Percentiles rank a stretch among this genome's conserved stretches.
Evolutionary conservation across 2,888 invertebrate species (phyloP).

Genomic region (Oscheius sp.): DNA sequence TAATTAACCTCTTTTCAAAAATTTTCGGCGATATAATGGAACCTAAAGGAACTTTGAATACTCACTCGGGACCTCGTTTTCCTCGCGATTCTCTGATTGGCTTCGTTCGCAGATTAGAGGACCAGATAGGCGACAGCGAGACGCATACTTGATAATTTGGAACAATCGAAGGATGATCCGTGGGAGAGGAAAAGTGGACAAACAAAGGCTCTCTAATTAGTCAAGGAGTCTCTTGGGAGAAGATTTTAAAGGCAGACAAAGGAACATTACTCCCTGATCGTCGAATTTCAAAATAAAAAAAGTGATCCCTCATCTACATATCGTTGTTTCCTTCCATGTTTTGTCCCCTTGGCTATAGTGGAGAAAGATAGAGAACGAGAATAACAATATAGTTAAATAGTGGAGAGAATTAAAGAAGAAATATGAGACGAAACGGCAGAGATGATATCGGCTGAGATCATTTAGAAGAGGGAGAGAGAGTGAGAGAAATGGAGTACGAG

Average conservation of each 20-base stretch:
- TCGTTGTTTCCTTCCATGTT: too few species aligned
- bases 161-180: background rate
- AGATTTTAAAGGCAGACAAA: too few species aligned
- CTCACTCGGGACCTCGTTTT: slow-evolving; percentile 1
- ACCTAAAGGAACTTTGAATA: slow-evolving; percentile 4
- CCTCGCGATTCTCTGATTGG: slow-evolving; percentile 13
- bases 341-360: too few species aligned
- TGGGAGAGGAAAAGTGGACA: too few species aligned
- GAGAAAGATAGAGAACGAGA: too few species aligned
- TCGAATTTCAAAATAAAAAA: too few species aligned
- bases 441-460: too few species aligned
- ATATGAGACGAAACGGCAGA: background rate
- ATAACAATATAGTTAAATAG: background rate
- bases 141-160: slow-evolving; percentile 30
- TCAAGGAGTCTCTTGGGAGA: too few species aligned
- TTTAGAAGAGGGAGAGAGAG: background rate
- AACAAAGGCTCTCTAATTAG: too few species aligned
- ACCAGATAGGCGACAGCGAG: slow-evolving; percentile 26
- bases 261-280: too few species aligned
- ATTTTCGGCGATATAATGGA: slow-evolving; percentile 9
- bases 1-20: slow-evolving; percentile 24
- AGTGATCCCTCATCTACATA: too few species aligned
- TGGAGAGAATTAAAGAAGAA: background rate
- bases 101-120: slow-evolving; percentile 31
- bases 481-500: background rate